Evolutionary conservation across 2,113 vertebrate species (phyloP).

Genomic region (Irena cyanogastra): DNA sequence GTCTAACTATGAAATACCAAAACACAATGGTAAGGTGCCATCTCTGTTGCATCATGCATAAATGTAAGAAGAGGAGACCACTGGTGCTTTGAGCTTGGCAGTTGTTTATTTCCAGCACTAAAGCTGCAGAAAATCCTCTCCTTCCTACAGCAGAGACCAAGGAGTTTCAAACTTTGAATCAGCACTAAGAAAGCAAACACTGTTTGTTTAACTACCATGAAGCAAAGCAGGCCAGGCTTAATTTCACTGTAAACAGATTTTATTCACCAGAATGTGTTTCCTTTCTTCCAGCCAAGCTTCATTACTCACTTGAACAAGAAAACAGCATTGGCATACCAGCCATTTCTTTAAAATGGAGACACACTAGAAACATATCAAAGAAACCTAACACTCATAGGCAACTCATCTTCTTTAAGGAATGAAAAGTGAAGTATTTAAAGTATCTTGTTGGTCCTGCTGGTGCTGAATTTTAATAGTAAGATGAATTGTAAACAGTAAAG

Average conservation of each 20-base stretch:
- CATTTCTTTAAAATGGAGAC: background rate
- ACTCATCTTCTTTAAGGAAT: background rate
- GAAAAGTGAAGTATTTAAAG: background rate
- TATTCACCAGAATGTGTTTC: background rate
- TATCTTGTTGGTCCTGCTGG: background rate
- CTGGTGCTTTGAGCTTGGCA: background rate
- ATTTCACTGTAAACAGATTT: slow-evolving; percentile 7
- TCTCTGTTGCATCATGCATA: background rate
- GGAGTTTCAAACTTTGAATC: background rate
- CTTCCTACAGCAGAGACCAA: background rate
- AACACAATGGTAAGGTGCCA: rapidly evolving
- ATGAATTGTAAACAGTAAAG: background rate
- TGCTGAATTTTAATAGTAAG: background rate
- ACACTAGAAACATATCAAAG: background rate
- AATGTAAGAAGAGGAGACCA: background rate
- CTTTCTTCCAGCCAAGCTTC: background rate
- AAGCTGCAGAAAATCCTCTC: background rate
- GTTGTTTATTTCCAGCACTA: background rate
- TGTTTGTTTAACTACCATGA: background rate
- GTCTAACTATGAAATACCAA: background rate
- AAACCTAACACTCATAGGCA: background rate
- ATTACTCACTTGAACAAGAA: background rate
- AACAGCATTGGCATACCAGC: background rate
- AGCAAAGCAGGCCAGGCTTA: background rate
- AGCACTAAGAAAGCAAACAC: background rate